Evolutionary conservation across 2,113 vertebrate species (phyloP).

Genomic region (Perca fluviatilis): DNA sequence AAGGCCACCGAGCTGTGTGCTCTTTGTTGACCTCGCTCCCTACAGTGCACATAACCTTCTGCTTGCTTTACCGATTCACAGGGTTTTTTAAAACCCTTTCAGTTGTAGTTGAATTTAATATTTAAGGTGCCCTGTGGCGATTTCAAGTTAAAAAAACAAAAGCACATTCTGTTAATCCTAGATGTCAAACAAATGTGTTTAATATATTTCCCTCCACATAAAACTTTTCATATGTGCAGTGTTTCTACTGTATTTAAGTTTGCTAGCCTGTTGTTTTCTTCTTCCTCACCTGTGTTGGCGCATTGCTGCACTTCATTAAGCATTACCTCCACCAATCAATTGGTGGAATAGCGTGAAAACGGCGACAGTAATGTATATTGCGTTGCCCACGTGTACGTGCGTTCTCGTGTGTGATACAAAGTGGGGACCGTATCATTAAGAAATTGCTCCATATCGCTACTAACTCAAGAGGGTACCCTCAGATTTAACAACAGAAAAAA

Average conservation of each 20-base stretch:
- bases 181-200: not conserved
- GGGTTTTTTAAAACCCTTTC: not conserved
- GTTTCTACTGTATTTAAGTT: not conserved
- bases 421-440: not conserved
- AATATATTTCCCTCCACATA: not conserved
- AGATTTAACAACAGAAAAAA: not conserved
- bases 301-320: not conserved
- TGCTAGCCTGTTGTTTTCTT: not conserved
- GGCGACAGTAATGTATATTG: not conserved
- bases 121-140: not conserved
- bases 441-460: not conserved
- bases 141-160: not conserved
- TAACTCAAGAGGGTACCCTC: not conserved
- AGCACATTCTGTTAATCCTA: not conserved
- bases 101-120: not conserved
- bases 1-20: not conserved
- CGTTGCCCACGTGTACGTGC: not conserved
- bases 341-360: not conserved
- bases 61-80: not conserved
- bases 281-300: not conserved
- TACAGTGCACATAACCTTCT: slow-evolving; percentile 22
- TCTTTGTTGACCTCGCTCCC: slow-evolving; percentile 31
- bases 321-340: not conserved
- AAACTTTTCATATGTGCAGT: not conserved
- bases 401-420: not conserved